Base-by-base conservation (phyloP, 2,888 invertebrate genomes). In the Scrobipalpa costella region DNA sequence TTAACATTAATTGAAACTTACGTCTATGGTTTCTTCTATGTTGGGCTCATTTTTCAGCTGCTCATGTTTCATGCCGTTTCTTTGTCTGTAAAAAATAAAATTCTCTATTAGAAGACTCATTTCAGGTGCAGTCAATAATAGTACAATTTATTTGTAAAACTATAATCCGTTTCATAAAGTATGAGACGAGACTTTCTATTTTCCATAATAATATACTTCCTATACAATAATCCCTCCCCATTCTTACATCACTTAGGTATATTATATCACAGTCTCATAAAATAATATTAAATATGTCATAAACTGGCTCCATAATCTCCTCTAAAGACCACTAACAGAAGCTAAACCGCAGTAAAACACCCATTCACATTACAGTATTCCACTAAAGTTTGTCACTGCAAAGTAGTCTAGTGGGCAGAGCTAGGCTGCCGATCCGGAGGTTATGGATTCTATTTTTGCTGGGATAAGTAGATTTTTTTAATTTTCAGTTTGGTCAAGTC, bases 21-120 rank as follows among this genome's bases (percentile, higher is more conserved):
- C 91, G 77, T 91, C 90, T 73, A 91, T 87, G 38, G 90, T 91
- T 71, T 91, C 91, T 11, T 88, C 90, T 63, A 89, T 75, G 63
- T 80, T 80, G 68, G 90, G 90, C 73, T 91, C 91, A 66, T 90
- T 90, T 68, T 87, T 77, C 64, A 91, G 73, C 62, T 90, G 77
- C 68, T 90, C 90, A 69, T 91, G 91, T 71, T 91, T 91, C 33
- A 90, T 76, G 19, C 90, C 90, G 71, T 90, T 86, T 69, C 84
- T 80, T 73, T 88, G 87, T 69, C 91, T 91, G 85, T 62, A 85
- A 87, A 66, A 34, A 34, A 34, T 0, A 68, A 27, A 52, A 52
- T 7, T 19, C 15, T 49, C 40, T 40, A 40, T 3, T 40, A 27
- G 27, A 27, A 27, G 27, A 27, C 27, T 27, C 5, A 27, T 27